Evolutionary conservation across 2,888 invertebrate species (phyloP).

Genomic region (Drosophila barbarae): DNA sequence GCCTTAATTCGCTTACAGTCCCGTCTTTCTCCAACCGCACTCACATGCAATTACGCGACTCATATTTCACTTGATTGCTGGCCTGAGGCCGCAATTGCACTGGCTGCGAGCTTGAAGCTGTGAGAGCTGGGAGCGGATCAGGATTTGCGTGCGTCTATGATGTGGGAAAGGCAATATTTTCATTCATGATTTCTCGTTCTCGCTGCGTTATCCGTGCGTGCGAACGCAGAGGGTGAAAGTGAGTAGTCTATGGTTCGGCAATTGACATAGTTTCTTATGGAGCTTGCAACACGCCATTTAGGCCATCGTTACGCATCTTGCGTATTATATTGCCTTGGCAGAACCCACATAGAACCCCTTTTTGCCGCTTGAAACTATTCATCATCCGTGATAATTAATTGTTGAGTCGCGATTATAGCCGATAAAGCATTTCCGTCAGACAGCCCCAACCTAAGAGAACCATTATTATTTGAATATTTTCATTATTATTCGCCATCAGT

Average conservation of each 20-base stretch:
- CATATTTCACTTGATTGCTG: conserved; percentile 64
- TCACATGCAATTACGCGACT: conserved; percentile 52
- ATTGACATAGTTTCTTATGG: conserved; percentile 39
- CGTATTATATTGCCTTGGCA: not conserved
- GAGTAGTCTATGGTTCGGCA: conserved; percentile 10
- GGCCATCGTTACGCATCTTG: conserved; percentile 11
- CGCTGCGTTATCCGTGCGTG: conserved; percentile 21
- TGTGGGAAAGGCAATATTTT: conserved; percentile 58
- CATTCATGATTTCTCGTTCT: conserved; percentile 45
- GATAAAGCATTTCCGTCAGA: conserved; percentile 29
- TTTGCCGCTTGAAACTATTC: conserved; percentile 24
- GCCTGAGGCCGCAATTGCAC: conserved; percentile 31
- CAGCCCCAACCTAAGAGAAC: conserved; percentile 31
- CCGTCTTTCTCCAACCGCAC: conserved; percentile 2
- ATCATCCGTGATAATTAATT: conserved; percentile 50
- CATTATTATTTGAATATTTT: conserved; percentile 41
- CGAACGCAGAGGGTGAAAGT: conserved; percentile 25
- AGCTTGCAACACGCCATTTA: conserved; percentile 6
- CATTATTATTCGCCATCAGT: conserved; percentile 47
- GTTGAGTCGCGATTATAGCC: conserved; percentile 23
- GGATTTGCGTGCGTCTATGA: conserved; percentile 41
- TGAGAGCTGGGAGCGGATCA: conserved; percentile 7
- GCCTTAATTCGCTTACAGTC: conserved; percentile 65
- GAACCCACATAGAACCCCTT: conserved; percentile 16
- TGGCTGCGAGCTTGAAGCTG: conserved; percentile 24